Conservation (phyloP, 2,113 vertebrate genomes). For the Perccottus glenii region DNA sequence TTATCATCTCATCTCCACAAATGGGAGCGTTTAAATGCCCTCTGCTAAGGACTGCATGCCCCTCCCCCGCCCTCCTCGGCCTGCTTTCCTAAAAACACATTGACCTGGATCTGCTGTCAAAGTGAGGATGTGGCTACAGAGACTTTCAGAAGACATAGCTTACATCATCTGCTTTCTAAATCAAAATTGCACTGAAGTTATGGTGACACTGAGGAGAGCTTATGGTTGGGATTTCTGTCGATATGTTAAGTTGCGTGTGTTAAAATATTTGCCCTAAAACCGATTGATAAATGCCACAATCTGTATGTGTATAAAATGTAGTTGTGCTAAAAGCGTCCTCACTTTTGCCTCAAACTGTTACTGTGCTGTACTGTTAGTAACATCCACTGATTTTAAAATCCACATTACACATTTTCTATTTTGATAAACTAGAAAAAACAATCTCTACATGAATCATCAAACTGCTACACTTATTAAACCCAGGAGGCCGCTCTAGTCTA, state of each 20-base stretch:
- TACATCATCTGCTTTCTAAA: slow-evolving; percentile 46
- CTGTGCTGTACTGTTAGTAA: no score
- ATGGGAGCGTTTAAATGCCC: no score
- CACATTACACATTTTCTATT: neutral
- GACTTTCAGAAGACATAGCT: slow-evolving; percentile 49
- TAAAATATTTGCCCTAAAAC: slow-evolving; percentile 30
- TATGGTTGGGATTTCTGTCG: slow-evolving; percentile 21
- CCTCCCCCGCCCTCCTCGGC: slow-evolving; percentile 4
- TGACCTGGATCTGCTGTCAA: slow-evolving; percentile 68
- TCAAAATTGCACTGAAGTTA: slow-evolving; percentile 33
- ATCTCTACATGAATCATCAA: slow-evolving; percentile 24
- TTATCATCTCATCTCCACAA: no score
- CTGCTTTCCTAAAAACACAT: slow-evolving; percentile 66
- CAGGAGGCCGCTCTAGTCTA: slow-evolving; percentile 19
- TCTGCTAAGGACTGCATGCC: neutral
- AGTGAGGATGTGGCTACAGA: slow-evolving; percentile 52
- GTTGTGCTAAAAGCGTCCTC: no score
- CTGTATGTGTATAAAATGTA: slow-evolving; percentile 5
- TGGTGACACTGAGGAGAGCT: slow-evolving; percentile 1
- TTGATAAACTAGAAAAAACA: slow-evolving; percentile 16
- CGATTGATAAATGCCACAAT: slow-evolving; percentile 34
- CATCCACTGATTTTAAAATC: no score
- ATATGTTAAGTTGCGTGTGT: neutral
- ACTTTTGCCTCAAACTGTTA: no score
- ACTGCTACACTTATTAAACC: neutral